These are phyloP conservation scores for Limnephilus rhombicus DNA, from an alignment of 2,888 invertebrate genomes.

Conservation along the genomic window DNA sequence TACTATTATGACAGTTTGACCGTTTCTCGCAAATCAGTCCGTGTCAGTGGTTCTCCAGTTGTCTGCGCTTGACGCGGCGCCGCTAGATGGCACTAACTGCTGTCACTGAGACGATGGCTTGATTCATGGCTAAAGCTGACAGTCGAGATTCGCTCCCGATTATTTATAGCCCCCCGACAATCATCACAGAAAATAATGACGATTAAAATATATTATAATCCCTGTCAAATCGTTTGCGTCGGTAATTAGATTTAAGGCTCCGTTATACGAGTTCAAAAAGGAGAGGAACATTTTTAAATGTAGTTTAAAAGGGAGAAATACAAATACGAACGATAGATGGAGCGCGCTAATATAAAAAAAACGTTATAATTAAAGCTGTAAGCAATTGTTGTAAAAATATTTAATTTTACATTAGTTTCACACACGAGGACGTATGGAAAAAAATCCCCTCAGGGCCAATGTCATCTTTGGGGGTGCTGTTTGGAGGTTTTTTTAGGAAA, in stretches of 20 bases:
- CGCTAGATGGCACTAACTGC: slow-evolving; percentile 48
- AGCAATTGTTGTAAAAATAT: too few relatives aligned
- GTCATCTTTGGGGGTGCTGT: too few relatives aligned
- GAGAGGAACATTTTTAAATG: too few relatives aligned
- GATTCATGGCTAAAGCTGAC: slow-evolving; percentile 53
- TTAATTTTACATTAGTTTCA: too few relatives aligned
- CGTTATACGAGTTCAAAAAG: too few relatives aligned
- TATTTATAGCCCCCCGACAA: slow-evolving; percentile 16
- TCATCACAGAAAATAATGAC: not conserved
- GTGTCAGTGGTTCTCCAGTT: slow-evolving; percentile 38
- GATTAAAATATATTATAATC: not conserved
- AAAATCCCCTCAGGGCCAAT: too few relatives aligned
- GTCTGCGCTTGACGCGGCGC: slow-evolving; percentile 48
- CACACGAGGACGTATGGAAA: too few relatives aligned
- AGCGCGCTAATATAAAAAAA: too few relatives aligned
- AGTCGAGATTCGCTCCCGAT: slow-evolving; percentile 11
- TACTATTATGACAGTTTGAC: slow-evolving; percentile 17
- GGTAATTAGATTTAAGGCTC: not conserved
- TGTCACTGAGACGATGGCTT: slow-evolving; percentile 50
- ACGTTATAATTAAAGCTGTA: too few relatives aligned
- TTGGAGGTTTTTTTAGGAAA: too few relatives aligned
- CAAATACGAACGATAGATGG: too few relatives aligned
- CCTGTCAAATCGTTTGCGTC: not conserved
- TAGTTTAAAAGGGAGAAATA: too few relatives aligned
- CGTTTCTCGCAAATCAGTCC: slow-evolving; percentile 32